Base-by-base conservation (phyloP, 1,140 invertebrate genomes). In the Drosophila tani region DNA sequence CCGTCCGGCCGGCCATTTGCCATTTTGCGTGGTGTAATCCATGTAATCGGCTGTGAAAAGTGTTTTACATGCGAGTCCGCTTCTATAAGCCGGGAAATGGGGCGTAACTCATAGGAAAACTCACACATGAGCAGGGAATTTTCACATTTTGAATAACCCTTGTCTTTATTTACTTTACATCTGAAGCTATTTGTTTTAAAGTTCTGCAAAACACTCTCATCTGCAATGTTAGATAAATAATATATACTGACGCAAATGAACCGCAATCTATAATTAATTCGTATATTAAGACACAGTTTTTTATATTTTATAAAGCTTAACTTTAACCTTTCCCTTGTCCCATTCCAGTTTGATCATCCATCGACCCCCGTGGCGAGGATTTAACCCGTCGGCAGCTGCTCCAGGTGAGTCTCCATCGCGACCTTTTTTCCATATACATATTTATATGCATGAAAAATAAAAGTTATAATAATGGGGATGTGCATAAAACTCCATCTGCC, bases 391-490 rank as follows among this genome's bases (percentile, higher is more conserved):
- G 63, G 63, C 85, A 87, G 81, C 65, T 81, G 81, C 76, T 78
- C n/a, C 73, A 81, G 84, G 84, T 87, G 43, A 84, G 84, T 67
- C 59, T 32, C 43, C 51, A 41, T 49, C 8, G 47, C 40, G 49
- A 4, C 21, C n/a, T 43, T 38, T 59, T 70, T 70, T 50, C 21
- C 62, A 53, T 14, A 32, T 14, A 40, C 0, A 68, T 38, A 49
- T 51, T 47, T 58, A 66, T 69, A 66, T 64, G 65, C 46, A 63
- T 47, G 40, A 43, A 32, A 43, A 78, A 81, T 81, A 41, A 69
- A 78, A 60, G 74, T 71, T 57, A 75, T 77, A 74, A 88, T 83
- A 87, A 74, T 88, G 75, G 83, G 15, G 40, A 40, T 64, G 24
- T 8, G 55, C 58, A 79, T 79, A 78, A 78, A 70, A 62, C n/a